Percentiles rank a stretch among this genome's conserved stretches.
Conservation (phyloP, 2,113 vertebrate genomes). For the Suricata suricatta region DNA sequence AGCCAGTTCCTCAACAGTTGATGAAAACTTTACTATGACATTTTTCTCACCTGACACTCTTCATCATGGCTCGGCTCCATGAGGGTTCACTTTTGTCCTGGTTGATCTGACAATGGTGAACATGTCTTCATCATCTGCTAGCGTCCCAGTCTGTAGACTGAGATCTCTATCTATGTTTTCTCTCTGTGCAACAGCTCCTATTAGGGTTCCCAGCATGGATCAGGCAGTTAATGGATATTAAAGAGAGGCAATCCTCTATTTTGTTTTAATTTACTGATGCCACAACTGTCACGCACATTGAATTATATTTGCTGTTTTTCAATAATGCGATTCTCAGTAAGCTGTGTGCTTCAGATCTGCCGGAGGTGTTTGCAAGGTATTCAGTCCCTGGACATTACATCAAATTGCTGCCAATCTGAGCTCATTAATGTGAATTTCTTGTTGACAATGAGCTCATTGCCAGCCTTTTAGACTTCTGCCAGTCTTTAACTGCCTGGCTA, state of each 20-base stretch:
- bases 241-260: background rate
- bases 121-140: background rate
- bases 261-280: slow-evolving; percentile 7
- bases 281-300: background rate
- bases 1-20: background rate
- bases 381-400: background rate
- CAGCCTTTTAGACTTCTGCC: background rate
- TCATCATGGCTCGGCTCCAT: background rate
- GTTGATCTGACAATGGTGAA: background rate
- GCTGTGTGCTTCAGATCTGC: background rate
- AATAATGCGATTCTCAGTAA: slow-evolving; percentile 21
- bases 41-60: background rate
- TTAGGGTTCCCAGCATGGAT: background rate
- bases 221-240: background rate
- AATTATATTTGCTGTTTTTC: background rate
- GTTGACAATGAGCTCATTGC: background rate
- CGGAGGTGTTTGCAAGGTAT: background rate
- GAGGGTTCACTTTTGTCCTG: background rate
- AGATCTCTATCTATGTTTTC: background rate
- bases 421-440: slow-evolving; percentile 8
- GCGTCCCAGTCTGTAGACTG: background rate
- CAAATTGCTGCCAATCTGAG: background rate
- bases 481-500: background rate
- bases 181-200: background rate
- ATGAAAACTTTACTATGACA: background rate